Evolutionary conservation across 2,888 invertebrate species (phyloP), one percentile per base, ranked within the genome.

Genomic region (Agrochola litura): DNA sequence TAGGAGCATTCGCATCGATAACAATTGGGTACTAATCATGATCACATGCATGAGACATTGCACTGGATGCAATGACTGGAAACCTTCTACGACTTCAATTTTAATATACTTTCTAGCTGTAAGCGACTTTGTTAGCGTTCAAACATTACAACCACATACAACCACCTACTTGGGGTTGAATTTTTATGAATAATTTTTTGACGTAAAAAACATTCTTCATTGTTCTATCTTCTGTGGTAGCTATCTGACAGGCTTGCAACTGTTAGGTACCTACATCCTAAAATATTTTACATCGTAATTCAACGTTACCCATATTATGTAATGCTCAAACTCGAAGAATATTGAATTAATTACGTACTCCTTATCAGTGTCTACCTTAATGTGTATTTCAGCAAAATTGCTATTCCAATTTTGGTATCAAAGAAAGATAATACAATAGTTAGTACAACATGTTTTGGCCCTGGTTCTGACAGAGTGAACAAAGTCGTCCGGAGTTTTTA

Each of bases 371-470:
- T 8, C 8, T 46, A 69, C 69, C 43, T n/a, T 46, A n/a, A 54
- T n/a, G 10, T 22, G 43, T n/a, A 25, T 37, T n/a, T 41, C n/a
- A n/a, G 5, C 10, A 71, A 67, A 14, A 19, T 46, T 60, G 49
- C 8, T 19, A 37, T 66, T 60, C 6, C 2, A 9, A 43, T 70
- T 61, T 46, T 56, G 10, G 2, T 60, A 63, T 19, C 30, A n/a
- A 43, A 67, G 19, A 70, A 60, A 76, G 1, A 67, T 30, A n/a
- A 19, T 4, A 67, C n/a, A n/a, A 19, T 4, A 56, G n/a, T 49
- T 68, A n/a, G 2, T 25, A 30, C 25, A 8, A 30, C 25, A 8
- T 52, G 6, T 49, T 61, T 72, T 82, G 77, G 82, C 77, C 37
- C 6, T 1, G 6, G 14, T 10, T 63, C 6, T 8, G 10, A 30